These are phyloP conservation scores for Euwallacea fornicatus DNA, from an alignment of 1,140 invertebrate genomes.

Conservation along the genomic window DNA sequence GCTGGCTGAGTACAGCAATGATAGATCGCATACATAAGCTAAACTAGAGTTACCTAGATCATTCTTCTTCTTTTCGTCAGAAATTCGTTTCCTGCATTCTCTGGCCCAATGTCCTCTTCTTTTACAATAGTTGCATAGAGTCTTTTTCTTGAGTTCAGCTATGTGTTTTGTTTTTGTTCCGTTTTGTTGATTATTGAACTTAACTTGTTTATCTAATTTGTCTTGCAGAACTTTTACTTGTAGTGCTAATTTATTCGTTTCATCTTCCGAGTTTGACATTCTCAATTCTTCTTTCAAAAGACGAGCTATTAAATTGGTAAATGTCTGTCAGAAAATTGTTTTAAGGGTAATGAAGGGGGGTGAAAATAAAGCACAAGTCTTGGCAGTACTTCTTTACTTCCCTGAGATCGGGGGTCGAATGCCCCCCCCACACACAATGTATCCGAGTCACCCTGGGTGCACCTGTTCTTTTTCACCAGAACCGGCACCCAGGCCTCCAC, in stretches of 20 bases:
- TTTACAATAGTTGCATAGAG: constrained; percentile 20
- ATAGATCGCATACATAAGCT: constrained; percentile 24
- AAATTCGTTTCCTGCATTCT: constrained; percentile 22
- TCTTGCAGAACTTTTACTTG: constrained; percentile 18
- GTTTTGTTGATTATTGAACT: constrained; percentile 11
- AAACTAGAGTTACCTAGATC: constrained; percentile 2
- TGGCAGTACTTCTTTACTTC: too few species aligned
- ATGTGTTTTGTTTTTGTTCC: constrained; percentile 4
- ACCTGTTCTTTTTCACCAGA: too few species aligned
- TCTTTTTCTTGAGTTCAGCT: constrained; percentile 20
- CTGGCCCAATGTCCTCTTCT: constrained; percentile 23
- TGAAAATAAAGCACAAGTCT: too few species aligned
- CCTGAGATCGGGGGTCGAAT: too few species aligned
- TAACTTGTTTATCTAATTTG: constrained; percentile 11
- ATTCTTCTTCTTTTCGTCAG: constrained; percentile 11
- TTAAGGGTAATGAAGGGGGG: too few species aligned
- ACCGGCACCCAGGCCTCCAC: too few species aligned
- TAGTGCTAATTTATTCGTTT: constrained; percentile 1
- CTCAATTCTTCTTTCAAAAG: constrained; percentile 42
- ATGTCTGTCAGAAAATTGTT: too few species aligned
- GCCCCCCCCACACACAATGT: too few species aligned
- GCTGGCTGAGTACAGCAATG: constrained; percentile 9
- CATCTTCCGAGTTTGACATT: constrained; percentile 4
- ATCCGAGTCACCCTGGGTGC: too few species aligned
- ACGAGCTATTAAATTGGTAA: constrained; percentile 40